Percentiles rank a stretch among this genome's conserved stretches.
Evolutionary conservation across 2,888 invertebrate genomes (phyloP).

Genomic region (Agrochola litura): DNA sequence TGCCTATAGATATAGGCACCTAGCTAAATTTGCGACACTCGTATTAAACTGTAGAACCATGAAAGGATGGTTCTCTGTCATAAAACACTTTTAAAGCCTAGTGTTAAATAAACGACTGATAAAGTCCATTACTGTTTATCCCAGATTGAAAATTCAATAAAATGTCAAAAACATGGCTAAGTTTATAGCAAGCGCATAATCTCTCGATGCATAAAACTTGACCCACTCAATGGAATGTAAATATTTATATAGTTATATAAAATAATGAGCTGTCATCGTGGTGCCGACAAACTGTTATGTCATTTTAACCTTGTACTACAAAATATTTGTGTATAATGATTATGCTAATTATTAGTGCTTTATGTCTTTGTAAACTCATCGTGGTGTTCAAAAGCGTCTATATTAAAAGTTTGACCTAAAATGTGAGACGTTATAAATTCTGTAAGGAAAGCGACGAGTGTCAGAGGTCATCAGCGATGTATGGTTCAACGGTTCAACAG

Average conservation of each 20-base stretch:
- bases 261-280: conserved; percentile 70
- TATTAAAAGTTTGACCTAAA: conserved; percentile 77
- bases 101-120: neutral
- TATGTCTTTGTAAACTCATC: conserved; percentile 54
- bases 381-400: conserved; percentile 42
- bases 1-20: neutral
- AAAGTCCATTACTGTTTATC: neutral
- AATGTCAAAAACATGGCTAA: conserved; percentile 26
- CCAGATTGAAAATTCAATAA: conserved; percentile 31
- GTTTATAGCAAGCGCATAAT: conserved; percentile 28
- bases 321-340: conserved; percentile 60
- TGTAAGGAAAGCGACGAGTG: conserved; percentile 78
- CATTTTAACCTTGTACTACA: conserved; percentile 77
- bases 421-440: conserved; percentile 66
- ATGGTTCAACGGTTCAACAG: conserved; percentile 81
- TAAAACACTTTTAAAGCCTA: neutral
- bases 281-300: conserved; percentile 70
- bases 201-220: conserved; percentile 66
- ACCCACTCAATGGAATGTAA: conserved; percentile 67
- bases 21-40: neutral
- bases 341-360: conserved; percentile 61
- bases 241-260: conserved; percentile 70
- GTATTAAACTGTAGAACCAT: neutral
- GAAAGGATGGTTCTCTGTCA: neutral
- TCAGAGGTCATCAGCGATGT: conserved; percentile 80